Percentiles rank a stretch among this genome's conserved stretches.
Conservation (phyloP, 2,113 vertebrate genomes). For the Halcyon senegalensis region DNA sequence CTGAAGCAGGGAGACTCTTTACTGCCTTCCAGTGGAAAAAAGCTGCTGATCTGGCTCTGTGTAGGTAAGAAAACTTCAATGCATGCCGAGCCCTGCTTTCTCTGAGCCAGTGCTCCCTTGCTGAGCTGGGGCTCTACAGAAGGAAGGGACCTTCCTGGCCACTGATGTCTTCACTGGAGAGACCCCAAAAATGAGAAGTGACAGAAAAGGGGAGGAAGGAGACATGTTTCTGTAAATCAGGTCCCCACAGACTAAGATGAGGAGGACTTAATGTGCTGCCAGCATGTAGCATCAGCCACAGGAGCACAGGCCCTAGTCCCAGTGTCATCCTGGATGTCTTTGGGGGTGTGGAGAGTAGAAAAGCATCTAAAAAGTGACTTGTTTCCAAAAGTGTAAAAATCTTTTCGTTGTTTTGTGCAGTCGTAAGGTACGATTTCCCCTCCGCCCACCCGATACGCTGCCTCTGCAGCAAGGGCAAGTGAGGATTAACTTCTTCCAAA, state of each 20-base stretch:
- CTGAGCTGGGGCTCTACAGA: background rate
- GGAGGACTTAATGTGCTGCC: background rate
- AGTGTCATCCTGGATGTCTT: background rate
- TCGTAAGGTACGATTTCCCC: background rate
- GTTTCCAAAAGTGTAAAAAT: background rate
- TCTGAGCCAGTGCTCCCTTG: background rate
- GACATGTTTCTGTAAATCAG: background rate
- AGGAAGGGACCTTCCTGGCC: background rate
- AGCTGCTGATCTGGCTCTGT: background rate
- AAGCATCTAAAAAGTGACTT: background rate
- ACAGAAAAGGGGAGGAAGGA: background rate
- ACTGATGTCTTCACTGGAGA: background rate
- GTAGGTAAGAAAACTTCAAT: background rate
- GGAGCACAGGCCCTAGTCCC: background rate
- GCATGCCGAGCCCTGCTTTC: background rate
- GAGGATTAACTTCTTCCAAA: background rate
- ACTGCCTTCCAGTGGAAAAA: background rate
- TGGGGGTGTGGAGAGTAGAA: background rate
- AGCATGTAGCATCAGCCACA: background rate
- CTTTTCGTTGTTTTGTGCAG: background rate
- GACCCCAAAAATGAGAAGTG: background rate
- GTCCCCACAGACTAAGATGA: background rate
- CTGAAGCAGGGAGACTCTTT: fast-evolving
- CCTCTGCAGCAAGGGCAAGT: background rate
- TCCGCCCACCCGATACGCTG: background rate